Base-by-base conservation (phyloP, 2,113 vertebrate genomes). In the Nyctereutes procyonoides region DNA sequence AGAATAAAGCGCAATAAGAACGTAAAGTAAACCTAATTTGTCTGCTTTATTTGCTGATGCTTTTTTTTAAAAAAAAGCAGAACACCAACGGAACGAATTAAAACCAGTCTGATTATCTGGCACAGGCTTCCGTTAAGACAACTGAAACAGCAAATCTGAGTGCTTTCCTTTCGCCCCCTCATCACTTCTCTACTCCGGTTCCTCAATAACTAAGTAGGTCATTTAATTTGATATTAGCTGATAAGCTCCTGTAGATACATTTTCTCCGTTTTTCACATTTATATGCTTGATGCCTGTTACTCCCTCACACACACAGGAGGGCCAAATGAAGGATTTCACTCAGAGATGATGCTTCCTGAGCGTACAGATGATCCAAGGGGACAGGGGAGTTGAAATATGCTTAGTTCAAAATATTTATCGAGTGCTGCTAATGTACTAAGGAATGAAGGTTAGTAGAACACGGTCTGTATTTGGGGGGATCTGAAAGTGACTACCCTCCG, bases 231-330 rank as follows among this genome's bases (percentile, higher is more conserved):
- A 63, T 79, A 56, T 83, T 79, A 53, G 13, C 51, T 62, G 13
- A 48, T 48, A 63, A 28, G 3, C 3, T 67, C 32, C 13, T 69
- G 3, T 20, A 63, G n/a, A 30, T 65, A 67, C 12, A 13, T 58
- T 69, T 94, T 58, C 43, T 91, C 20, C 20, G 55, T 65, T 55
- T 94, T 89, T 77, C 73, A 91, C n/a, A 81, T 74, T 48, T 67
- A 53, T 5, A 28, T 55, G n/a, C 16, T 56, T 96, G 74, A 74
- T 83, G 38, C 38, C 80, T 83, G 86, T n/a, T 80, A 89, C 14
- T 60, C 14, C 30, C 16, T 60, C 24, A 28, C 60, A 76, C 5
- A 73, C 95, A 81, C 77, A 83, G 8, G 38, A 87, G 24, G 13
- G 14, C 30, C 63, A 88, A 62, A 77, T 28, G n/a, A 19, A 38